Conservation (phyloP, 2,113 vertebrate species). For the Anhinga rufa region DNA sequence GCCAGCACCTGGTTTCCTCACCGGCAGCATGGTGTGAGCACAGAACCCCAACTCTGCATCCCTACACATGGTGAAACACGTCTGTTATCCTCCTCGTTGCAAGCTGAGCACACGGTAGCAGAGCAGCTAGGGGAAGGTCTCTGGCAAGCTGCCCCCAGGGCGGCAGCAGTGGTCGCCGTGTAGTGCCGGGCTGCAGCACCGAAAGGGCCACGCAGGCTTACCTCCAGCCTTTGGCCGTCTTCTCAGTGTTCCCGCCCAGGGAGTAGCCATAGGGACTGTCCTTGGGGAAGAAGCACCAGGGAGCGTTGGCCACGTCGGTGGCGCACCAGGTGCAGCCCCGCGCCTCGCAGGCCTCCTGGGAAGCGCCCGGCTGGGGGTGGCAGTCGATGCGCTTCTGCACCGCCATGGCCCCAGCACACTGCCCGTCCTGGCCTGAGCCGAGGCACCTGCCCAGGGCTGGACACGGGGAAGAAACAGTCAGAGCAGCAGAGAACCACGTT, state of each 20-base stretch:
- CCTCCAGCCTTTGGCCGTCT: slow-evolving; percentile 18
- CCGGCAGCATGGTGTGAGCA: rapidly evolving
- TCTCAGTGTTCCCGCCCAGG: not conserved
- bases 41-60: rapidly evolving
- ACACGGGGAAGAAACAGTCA: not conserved
- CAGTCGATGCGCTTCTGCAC: not conserved
- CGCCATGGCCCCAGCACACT: rapidly evolving
- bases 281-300: slow-evolving; percentile 14
- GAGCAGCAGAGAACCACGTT: not conserved
- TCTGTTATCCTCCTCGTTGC: rapidly evolving
- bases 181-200: rapidly evolving
- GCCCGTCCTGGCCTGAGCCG: rapidly evolving
- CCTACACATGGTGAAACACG: rapidly evolving
- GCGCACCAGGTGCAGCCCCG: not conserved
- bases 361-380: not conserved
- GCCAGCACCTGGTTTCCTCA: not conserved
- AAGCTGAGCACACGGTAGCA: rapidly evolving
- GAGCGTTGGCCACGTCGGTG: not conserved
- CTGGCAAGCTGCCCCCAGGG: rapidly evolving
- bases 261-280: not conserved
- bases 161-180: rapidly evolving
- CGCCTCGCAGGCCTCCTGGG: not conserved
- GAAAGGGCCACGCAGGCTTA: rapidly evolving
- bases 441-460: not conserved
- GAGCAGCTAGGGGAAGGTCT: not conserved